A percentile compares a stretch with the other conserved stretches of the same genome.
Conservation (phyloP, 2,888 invertebrate genomes). For the Caradrina clavipalpis region DNA sequence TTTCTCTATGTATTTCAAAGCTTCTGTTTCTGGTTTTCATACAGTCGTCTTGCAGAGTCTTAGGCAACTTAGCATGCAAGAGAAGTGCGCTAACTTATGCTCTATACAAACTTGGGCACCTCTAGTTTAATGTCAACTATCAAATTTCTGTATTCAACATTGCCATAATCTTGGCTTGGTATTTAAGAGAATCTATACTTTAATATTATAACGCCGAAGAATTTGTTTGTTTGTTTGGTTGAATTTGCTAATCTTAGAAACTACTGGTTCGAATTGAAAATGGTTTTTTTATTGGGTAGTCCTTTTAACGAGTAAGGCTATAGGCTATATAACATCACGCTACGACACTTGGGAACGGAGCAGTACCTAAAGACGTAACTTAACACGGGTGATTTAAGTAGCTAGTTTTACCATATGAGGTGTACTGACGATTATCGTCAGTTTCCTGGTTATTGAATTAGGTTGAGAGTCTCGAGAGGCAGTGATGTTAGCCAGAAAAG, state of each 20-base stretch:
- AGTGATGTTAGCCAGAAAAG: constrained; percentile 35
- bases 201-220: too few species aligned
- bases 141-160: constrained; percentile 14
- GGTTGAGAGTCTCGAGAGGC: constrained; percentile 19
- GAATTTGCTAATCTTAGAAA: too few species aligned
- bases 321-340: too few species aligned
- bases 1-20: constrained; percentile 11
- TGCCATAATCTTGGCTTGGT: neutral
- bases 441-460: constrained; percentile 23
- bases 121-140: constrained; percentile 34
- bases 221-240: too few species aligned
- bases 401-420: constrained; percentile 5
- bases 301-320: too few species aligned
- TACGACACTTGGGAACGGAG: too few species aligned
- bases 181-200: too few species aligned
- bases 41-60: constrained; percentile 26
- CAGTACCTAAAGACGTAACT: too few species aligned
- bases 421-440: constrained; percentile 22
- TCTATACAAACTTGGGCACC: constrained; percentile 36
- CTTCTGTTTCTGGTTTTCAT: constrained; percentile 24
- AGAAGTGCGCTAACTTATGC: constrained; percentile 34
- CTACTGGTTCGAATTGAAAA: too few species aligned
- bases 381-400: too few species aligned
- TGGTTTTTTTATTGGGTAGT: too few species aligned
- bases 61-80: constrained; percentile 53